Percentiles rank a stretch among this genome's conserved stretches.
Evolutionary conservation across 1,140 invertebrate genomes (phyloP).

Genomic region (Mizuhopecten yessoensis): DNA sequence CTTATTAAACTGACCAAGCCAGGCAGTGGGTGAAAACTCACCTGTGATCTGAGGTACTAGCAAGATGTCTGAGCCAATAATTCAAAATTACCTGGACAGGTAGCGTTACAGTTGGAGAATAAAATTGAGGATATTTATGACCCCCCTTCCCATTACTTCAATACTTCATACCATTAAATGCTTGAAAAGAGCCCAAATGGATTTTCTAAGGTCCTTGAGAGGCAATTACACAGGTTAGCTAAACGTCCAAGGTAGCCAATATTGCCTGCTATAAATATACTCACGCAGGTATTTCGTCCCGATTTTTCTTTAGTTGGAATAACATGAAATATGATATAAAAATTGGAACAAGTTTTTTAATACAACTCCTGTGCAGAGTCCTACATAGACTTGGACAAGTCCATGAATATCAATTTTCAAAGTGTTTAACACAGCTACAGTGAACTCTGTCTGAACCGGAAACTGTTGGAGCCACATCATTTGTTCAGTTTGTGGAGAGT

Average conservation of each 20-base stretch:
- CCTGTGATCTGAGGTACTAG: neutral
- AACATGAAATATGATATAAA: neutral
- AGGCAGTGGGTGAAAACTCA: neutral
- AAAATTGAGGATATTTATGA: neutral
- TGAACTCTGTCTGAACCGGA: no score
- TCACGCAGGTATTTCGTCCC: neutral
- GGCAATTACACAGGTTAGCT: neutral
- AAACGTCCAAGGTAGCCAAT: neutral
- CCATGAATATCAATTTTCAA: neutral
- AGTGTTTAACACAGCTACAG: neutral
- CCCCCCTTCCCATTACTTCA: neutral
- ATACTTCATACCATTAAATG: neutral
- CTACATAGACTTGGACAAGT: neutral
- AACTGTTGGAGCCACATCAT: no score
- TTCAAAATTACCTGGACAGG: neutral
- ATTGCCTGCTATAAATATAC: neutral
- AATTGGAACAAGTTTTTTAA: neutral
- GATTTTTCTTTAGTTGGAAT: neutral
- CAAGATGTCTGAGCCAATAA: neutral
- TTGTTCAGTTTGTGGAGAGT: no score
- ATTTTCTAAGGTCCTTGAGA: neutral
- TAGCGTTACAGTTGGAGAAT: neutral
- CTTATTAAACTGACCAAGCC: neutral
- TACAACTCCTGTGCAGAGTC: neutral
- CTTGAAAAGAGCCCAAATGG: slow-evolving; percentile 32